Percentiles rank a stretch among this genome's conserved stretches.
These are phyloP conservation scores for Stomorhina lunata DNA, from an alignment of 2,888 invertebrate genomes.

Conservation along the genomic window DNA sequence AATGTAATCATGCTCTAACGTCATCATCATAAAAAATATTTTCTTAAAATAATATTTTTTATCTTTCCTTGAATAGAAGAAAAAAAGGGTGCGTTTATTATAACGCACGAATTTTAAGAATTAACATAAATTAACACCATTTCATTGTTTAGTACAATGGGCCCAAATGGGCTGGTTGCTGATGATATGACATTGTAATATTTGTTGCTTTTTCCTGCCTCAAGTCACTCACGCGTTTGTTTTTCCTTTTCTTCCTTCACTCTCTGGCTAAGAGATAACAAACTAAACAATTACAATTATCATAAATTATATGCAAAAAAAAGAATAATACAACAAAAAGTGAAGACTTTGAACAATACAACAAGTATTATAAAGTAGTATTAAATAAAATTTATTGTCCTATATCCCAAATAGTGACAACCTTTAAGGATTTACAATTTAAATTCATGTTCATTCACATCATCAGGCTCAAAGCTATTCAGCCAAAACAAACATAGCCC, in stretches of 20 bases:
- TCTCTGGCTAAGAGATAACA: no score
- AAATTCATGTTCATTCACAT: background rate
- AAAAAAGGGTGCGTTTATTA: conserved; percentile 44
- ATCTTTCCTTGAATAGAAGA: no score
- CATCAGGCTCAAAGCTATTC: no score
- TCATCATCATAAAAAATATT: background rate
- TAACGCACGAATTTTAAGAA: conserved; percentile 40
- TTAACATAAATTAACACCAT: conserved; percentile 59
- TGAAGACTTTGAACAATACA: no score
- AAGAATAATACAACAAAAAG: conserved; percentile 3
- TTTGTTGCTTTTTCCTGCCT: conserved; percentile 8
- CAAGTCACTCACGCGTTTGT: conserved; percentile 30
- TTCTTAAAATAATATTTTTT: background rate
- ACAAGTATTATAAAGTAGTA: conserved; percentile 25
- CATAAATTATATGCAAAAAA: conserved; percentile 46
- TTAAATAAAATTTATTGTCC: conserved; percentile 50
- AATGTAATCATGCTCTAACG: background rate
- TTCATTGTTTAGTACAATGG: conserved; percentile 27
- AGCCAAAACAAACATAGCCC: no score
- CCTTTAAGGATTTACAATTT: conserved; percentile 39
- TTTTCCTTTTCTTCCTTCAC: no score
- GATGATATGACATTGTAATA: conserved; percentile 6
- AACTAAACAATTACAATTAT: conserved; percentile 60
- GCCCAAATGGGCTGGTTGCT: background rate
- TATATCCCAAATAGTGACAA: conserved; percentile 34